Conservation (phyloP, 2,888 invertebrate genomes). For the Morpho achilles region DNA sequence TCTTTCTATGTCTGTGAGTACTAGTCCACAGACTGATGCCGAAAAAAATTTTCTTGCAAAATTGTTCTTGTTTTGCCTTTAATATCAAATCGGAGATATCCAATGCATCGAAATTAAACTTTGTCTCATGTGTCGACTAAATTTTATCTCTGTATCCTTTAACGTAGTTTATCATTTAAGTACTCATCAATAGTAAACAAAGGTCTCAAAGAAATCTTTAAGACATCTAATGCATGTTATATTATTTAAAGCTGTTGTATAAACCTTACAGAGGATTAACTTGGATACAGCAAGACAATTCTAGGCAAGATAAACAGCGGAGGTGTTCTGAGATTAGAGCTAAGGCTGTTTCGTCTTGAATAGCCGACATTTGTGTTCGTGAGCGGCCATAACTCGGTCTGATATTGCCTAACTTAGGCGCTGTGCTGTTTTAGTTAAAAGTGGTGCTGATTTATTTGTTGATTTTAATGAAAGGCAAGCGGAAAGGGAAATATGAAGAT, state of each 20-base stretch:
- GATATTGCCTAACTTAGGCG: constrained; percentile 5
- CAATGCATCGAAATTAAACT: too few relatives aligned
- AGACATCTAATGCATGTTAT: not conserved
- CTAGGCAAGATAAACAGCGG: constrained; percentile 69
- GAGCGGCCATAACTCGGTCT: constrained; percentile 7
- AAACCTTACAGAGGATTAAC: constrained; percentile 53
- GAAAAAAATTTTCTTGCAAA: too few relatives aligned
- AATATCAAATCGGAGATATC: not conserved
- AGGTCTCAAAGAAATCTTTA: not conserved
- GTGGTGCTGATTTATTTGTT: not conserved
- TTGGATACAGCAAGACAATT: constrained; percentile 54
- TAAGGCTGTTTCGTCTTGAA: constrained; percentile 57
- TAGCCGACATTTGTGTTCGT: constrained; percentile 50
- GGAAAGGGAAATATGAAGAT: too few relatives aligned
- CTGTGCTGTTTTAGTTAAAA: constrained; percentile 4
- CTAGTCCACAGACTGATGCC: too few relatives aligned
- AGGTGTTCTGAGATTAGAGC: constrained; percentile 66
- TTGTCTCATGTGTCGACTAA: too few relatives aligned
- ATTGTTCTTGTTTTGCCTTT: not conserved
- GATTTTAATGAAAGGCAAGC: too few relatives aligned
- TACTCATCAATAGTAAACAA: not conserved
- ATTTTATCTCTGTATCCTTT: too few relatives aligned
- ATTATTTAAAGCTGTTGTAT: constrained; percentile 28
- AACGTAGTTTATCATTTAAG: too few relatives aligned
- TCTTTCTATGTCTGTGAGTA: too few relatives aligned